Evolutionary conservation across 2,113 vertebrate species (phyloP).

Genomic region (Dendropsophus ebraccatus): DNA sequence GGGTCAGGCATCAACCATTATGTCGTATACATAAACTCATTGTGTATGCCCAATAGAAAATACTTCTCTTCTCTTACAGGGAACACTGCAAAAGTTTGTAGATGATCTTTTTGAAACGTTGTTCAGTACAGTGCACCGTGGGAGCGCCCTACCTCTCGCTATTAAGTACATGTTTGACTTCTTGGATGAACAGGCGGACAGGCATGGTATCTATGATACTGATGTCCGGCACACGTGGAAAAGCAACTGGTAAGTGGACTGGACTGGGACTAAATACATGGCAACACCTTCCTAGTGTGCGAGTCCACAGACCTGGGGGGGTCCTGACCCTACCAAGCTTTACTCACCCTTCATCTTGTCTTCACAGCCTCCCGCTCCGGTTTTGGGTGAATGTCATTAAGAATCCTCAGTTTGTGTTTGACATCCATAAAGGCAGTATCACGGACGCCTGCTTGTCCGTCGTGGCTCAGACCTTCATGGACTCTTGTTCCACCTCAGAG

Average conservation of each 20-base stretch:
- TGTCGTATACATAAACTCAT: background rate
- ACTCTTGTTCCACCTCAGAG: slow-evolving; percentile 96
- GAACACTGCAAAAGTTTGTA: slow-evolving; percentile 97
- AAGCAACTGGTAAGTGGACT: slow-evolving; percentile 90
- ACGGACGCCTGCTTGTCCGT: slow-evolving; percentile 96
- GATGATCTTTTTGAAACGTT: slow-evolving; percentile 97
- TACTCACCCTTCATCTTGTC: background rate
- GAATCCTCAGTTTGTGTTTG: slow-evolving; percentile 98
- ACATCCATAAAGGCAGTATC: slow-evolving; percentile 99
- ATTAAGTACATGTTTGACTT: slow-evolving; percentile 99
- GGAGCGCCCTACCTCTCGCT: slow-evolving; percentile 92
- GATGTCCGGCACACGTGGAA: slow-evolving; percentile 99
- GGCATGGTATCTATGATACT: slow-evolving; percentile 91
- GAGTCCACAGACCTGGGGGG: too few relatives aligned
- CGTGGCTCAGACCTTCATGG: slow-evolving; percentile 98
- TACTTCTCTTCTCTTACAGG: slow-evolving; percentile 69
- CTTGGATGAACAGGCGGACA: slow-evolving; percentile 97
- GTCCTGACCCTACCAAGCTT: background rate
- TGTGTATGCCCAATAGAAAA: background rate
- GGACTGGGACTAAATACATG: too few relatives aligned
- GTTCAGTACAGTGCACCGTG: slow-evolving; percentile 96
- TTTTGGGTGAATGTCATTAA: slow-evolving; percentile 99
- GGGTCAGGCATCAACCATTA: too few relatives aligned
- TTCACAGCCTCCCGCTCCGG: slow-evolving; percentile 88
- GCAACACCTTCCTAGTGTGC: too few relatives aligned